phyloP scores from a whole-genome alignment of 2,888 invertebrate species.

The Tachina grossa region DNA sequence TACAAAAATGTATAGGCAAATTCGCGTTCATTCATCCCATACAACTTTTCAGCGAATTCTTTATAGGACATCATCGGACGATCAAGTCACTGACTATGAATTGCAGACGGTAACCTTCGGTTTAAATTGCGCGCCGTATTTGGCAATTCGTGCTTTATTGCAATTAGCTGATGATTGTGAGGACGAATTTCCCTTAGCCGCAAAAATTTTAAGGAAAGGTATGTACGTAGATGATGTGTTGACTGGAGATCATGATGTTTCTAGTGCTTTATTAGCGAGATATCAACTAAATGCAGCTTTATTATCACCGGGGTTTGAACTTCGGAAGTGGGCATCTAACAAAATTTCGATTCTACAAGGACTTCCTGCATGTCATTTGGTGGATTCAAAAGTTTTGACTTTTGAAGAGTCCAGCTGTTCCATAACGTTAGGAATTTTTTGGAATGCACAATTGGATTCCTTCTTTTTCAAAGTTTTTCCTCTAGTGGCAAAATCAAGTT shows the following conservation, averaged over 20 bases:
- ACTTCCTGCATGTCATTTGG: background rate
- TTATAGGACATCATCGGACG: background rate
- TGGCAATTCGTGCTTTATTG: background rate
- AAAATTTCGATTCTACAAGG: background rate
- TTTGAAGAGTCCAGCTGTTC: background rate
- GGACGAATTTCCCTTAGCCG: too few relatives aligned
- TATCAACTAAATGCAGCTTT: background rate
- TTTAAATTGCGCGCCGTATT: too few relatives aligned
- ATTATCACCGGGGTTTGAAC: background rate
- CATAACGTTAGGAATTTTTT: background rate
- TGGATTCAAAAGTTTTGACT: background rate
- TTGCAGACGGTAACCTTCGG: too few relatives aligned
- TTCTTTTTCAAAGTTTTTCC: conserved; percentile 1
- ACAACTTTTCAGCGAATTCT: background rate
- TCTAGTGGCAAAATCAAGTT: background rate
- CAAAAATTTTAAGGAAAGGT: too few relatives aligned
- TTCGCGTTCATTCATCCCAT: background rate
- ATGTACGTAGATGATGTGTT: too few relatives aligned
- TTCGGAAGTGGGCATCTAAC: background rate
- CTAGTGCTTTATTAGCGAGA: background rate
- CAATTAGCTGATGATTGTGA: background rate
- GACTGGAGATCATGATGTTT: too few relatives aligned
- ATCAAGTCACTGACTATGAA: too few relatives aligned
- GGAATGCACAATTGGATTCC: background rate
- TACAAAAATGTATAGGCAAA: background rate